phyloP scores from a whole-genome alignment of 1,140 invertebrate genomes.

The Drosophila sp. region DNA sequence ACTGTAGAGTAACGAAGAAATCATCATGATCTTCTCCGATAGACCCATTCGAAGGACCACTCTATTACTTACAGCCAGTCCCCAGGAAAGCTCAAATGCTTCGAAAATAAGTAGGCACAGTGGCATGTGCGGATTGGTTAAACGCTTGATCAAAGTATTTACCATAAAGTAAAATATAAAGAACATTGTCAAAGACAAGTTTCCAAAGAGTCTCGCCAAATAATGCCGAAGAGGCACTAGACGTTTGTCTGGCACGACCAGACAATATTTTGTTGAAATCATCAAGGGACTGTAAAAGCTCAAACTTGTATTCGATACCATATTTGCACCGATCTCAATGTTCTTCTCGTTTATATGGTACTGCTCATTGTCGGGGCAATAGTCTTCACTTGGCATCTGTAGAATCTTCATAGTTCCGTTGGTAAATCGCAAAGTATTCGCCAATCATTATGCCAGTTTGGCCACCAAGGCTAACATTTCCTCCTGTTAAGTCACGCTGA shows the following conservation, averaged over 20 bases:
- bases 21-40: slow-evolving; percentile 1
- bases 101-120: neutral
- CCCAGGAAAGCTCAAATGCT: neutral
- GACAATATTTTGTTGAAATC: slow-evolving; percentile 2
- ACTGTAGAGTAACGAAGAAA: neutral
- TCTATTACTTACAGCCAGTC: neutral
- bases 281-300: neutral
- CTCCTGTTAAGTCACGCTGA: neutral
- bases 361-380: neutral
- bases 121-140: neutral
- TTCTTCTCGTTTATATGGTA: too few species aligned
- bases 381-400: neutral
- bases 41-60: neutral
- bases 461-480: slow-evolving; percentile 10
- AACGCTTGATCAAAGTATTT: neutral
- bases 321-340: slow-evolving; percentile 14
- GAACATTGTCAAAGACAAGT: too few species aligned
- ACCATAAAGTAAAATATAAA: neutral
- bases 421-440: neutral
- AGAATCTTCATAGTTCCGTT: neutral
- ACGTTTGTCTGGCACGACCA: slow-evolving; percentile 12
- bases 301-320: neutral
- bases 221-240: neutral
- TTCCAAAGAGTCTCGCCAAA: neutral
- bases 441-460: neutral